A percentile compares a stretch with the other conserved stretches of the same genome.
Conservation (phyloP, 2,797 vertebrate genomes). For the Cyclopterus lumpus region DNA sequence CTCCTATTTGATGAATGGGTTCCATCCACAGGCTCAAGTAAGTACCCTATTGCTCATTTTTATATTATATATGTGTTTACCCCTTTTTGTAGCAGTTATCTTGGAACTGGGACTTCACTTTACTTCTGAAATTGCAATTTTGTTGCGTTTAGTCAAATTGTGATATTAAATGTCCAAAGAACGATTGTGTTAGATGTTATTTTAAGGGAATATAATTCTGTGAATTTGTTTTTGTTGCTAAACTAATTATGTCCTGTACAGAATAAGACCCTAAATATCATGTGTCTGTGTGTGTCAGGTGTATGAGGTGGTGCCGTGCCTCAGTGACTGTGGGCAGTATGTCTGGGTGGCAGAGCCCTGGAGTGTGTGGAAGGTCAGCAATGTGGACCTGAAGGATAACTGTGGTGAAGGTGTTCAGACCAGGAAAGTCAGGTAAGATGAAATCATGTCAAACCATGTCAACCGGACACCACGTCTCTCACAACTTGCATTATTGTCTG, state of each 20-base stretch:
- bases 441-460: neutral
- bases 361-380: conserved; percentile 97
- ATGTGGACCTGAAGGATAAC: conserved; percentile 92
- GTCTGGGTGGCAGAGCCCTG: conserved; percentile 94
- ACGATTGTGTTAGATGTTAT: neutral
- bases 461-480: neutral
- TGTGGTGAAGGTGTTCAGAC: conserved; percentile 98
- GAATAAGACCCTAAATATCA: conserved; percentile 2
- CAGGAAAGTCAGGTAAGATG: conserved; percentile 92
- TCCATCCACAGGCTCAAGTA: conserved; percentile 83
- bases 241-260: neutral
- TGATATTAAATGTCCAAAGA: neutral
- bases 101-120: neutral
- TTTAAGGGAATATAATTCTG: neutral
- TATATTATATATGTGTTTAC: neutral
- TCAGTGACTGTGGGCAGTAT: conserved; percentile 96
- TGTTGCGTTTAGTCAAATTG: neutral
- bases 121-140: neutral
- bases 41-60: conserved; percentile 9
- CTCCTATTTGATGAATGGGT: conserved; percentile 30
- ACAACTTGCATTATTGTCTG: neutral
- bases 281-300: conserved; percentile 86
- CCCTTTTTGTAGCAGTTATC: neutral
- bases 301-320: conserved; percentile 96
- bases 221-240: neutral